phyloP scores from a whole-genome alignment of 2,113 vertebrate species.

The Cairina moschata region DNA sequence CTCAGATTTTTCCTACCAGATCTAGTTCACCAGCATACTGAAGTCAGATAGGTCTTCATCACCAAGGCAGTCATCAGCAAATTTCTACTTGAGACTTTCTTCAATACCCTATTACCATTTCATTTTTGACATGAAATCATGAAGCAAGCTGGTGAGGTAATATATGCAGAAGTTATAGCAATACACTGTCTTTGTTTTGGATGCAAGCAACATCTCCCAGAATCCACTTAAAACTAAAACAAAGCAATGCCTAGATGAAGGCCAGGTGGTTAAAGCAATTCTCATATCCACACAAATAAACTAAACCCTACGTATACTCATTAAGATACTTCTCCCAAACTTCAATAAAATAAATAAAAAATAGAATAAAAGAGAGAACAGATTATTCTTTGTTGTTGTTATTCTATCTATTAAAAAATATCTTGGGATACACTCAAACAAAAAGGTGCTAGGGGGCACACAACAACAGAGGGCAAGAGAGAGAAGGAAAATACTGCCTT shows the following conservation, averaged over 20 bases:
- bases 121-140: neutral
- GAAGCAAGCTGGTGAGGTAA: neutral
- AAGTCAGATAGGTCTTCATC: neutral
- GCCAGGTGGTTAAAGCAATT: conserved; percentile 26
- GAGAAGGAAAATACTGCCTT: neutral
- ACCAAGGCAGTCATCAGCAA: accelerated
- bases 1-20: neutral
- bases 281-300: neutral
- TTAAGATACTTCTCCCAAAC: neutral
- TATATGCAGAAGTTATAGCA: neutral
- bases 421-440: neutral
- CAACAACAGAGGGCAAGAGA: neutral
- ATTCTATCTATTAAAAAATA: neutral
- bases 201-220: neutral
- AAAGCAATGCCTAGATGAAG: conserved; percentile 8
- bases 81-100: neutral
- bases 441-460: neutral
- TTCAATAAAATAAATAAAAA: neutral
- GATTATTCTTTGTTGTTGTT: neutral
- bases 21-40: neutral
- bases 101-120: neutral
- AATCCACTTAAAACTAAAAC: neutral
- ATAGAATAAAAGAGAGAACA: neutral
- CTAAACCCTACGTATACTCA: neutral
- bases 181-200: neutral